Percentiles rank a stretch among this genome's conserved stretches.
These are phyloP conservation scores for Nephrotoma guestfalica DNA, from an alignment of 2,888 invertebrate species.

Conservation along the genomic window DNA sequence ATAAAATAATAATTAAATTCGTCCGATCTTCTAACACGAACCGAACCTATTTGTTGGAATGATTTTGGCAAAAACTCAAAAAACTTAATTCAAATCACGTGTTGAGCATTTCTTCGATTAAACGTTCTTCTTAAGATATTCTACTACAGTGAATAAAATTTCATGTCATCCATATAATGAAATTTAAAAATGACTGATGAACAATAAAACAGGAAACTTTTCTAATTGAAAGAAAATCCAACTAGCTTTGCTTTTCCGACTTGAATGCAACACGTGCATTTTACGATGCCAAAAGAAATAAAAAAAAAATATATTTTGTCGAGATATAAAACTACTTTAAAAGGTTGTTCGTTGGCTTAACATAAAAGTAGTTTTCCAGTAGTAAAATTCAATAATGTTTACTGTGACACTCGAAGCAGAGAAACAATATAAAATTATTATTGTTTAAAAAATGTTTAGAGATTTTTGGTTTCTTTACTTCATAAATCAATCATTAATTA, in stretches of 20 bases:
- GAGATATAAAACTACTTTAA: neutral
- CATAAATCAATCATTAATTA: neutral
- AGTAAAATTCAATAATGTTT: neutral
- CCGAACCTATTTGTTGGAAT: neutral
- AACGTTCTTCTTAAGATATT: neutral
- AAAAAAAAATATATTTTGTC: neutral
- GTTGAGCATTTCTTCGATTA: neutral
- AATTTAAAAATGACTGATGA: neutral
- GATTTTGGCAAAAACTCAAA: neutral
- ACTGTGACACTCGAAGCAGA: neutral
- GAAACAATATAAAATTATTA: neutral
- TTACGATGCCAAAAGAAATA: neutral
- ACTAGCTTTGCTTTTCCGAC: neutral
- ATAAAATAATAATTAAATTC: neutral
- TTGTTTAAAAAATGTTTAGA: neutral
- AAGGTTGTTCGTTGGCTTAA: neutral
- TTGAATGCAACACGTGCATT: neutral
- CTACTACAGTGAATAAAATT: neutral
- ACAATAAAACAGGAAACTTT: neutral
- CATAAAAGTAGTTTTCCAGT: neutral
- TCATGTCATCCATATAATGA: neutral
- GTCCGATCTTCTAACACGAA: neutral
- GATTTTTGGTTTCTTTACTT: neutral
- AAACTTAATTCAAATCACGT: neutral
- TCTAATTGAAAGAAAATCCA: neutral